A percentile compares a stretch with the other conserved stretches of the same genome.
phyloP scores from a whole-genome alignment of 2,888 invertebrate species.

The Ptycholaimellus sp. region DNA sequence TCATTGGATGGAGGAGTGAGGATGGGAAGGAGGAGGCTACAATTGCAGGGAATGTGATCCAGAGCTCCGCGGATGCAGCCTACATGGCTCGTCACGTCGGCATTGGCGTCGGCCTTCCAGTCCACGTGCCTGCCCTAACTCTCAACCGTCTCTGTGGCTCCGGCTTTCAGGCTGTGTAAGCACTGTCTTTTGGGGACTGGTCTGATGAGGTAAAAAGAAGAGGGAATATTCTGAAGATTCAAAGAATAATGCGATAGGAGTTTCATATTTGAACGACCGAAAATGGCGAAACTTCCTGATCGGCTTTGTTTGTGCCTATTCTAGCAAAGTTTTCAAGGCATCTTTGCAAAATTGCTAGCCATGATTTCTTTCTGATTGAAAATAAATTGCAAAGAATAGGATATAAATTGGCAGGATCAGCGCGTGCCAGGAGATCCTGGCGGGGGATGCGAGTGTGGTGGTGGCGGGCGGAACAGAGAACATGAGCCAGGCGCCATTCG shows the following conservation, averaged over 20 bases:
- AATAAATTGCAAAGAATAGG: too few relatives aligned
- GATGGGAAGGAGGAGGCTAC: slow-evolving; percentile 2
- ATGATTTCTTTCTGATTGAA: too few relatives aligned
- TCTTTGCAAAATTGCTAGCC: too few relatives aligned
- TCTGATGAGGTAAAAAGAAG: too few relatives aligned
- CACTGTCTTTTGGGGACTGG: background rate
- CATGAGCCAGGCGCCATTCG: slow-evolving; percentile 73
- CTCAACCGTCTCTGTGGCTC: slow-evolving; percentile 82
- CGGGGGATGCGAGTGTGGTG: slow-evolving; percentile 57
- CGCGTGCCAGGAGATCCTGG: slow-evolving; percentile 45
- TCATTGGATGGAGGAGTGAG: slow-evolving; percentile 8
- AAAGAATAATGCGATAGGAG: too few relatives aligned
- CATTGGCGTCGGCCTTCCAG: slow-evolving; percentile 56
- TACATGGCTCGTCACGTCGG: slow-evolving; percentile 59
- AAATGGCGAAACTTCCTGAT: background rate
- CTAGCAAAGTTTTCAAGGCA: too few relatives aligned
- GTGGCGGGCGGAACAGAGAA: slow-evolving; percentile 75
- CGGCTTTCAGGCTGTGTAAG: slow-evolving; percentile 50
- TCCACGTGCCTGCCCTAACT: slow-evolving; percentile 53
- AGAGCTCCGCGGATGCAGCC: slow-evolving; percentile 55
- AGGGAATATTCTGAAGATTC: too few relatives aligned
- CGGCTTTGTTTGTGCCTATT: background rate
- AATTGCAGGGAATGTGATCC: slow-evolving; percentile 22
- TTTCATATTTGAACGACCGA: too few relatives aligned
- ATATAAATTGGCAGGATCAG: background rate